phyloP scores from a whole-genome alignment of 2,888 invertebrate species.

The Agonum fuliginosum region DNA sequence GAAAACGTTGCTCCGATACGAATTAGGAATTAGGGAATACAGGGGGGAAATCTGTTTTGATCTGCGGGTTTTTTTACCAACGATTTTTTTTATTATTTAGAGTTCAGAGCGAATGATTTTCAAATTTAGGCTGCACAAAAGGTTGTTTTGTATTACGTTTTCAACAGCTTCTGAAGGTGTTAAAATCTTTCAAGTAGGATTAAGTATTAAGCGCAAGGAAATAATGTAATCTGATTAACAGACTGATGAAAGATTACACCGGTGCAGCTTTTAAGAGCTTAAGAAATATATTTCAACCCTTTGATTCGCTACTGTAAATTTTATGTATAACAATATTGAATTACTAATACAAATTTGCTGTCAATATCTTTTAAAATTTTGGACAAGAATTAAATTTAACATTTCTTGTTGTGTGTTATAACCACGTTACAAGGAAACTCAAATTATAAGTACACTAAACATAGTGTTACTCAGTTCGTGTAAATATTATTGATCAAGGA shows the following conservation, averaged over 20 bases:
- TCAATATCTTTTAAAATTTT: no score
- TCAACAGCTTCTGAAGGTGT: neutral
- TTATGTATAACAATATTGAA: no score
- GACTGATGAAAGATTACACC: neutral
- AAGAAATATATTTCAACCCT: neutral
- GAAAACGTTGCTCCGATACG: slow-evolving; percentile 16
- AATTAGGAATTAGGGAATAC: neutral
- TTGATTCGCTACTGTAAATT: neutral
- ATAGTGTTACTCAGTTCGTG: no score
- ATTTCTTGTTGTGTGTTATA: no score
- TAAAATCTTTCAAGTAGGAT: neutral
- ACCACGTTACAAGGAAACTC: no score
- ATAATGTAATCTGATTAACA: neutral
- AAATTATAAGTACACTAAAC: no score
- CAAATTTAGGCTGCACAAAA: neutral
- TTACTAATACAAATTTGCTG: no score
- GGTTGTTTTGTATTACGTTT: neutral
- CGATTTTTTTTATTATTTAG: neutral
- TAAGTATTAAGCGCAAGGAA: neutral
- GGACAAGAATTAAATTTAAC: no score
- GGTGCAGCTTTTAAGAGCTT: neutral
- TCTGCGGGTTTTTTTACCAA: neutral
- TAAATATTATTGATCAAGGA: no score
- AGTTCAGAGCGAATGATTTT: neutral
- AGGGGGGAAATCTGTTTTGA: neutral